Conservation (phyloP, 1,140 invertebrate species). For the Schlechtendalia chinensis region DNA sequence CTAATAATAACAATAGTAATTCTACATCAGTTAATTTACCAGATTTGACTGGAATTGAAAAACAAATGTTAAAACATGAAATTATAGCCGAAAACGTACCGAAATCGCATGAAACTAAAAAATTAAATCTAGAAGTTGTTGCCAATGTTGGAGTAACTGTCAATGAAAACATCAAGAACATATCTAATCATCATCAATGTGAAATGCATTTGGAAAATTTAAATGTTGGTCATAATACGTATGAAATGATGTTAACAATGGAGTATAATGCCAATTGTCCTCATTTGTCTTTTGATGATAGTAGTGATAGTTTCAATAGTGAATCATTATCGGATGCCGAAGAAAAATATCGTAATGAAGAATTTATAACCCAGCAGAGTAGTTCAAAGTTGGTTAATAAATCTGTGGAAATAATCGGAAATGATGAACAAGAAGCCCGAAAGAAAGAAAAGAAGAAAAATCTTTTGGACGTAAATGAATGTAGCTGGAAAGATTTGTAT, state of each 20-base stretch:
- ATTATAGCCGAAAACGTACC: neutral
- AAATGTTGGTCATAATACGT: neutral
- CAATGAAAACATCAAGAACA: neutral
- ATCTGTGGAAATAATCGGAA: neutral
- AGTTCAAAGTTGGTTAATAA: neutral
- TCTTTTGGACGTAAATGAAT: slow-evolving; percentile 66
- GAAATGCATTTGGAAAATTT: neutral
- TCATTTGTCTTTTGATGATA: slow-evolving; percentile 29
- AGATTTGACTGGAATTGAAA: neutral
- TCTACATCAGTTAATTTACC: neutral
- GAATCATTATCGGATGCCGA: neutral
- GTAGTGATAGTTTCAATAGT: slow-evolving; percentile 36
- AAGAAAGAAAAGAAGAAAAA: slow-evolving; percentile 31
- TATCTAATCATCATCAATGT: neutral
- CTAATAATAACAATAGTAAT: neutral
- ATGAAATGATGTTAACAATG: neutral
- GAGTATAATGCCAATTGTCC: slow-evolving; percentile 9
- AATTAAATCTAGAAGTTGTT: too few relatives aligned
- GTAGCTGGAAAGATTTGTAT: slow-evolving; percentile 79
- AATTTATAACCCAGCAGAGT: neutral
- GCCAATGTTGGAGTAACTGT: neutral
- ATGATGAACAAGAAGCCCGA: neutral
- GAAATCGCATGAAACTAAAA: neutral
- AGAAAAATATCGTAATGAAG: neutral
- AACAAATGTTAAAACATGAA: neutral